These are phyloP conservation scores for Takifugu flavidus DNA, from an alignment of 2,113 vertebrate species.

Conservation along the genomic window DNA sequence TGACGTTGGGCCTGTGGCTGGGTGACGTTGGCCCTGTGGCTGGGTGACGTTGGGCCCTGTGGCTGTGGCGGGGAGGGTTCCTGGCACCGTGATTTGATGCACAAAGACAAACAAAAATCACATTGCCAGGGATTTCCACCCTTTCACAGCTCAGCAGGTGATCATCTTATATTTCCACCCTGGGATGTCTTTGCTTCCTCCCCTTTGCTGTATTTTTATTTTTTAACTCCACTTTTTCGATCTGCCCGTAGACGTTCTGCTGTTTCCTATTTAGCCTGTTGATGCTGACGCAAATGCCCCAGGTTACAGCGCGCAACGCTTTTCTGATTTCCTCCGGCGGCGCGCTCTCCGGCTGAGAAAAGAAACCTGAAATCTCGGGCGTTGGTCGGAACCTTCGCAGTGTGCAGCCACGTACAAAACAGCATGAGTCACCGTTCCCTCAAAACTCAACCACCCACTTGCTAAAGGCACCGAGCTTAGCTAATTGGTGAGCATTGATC, in stretches of 20 bases:
- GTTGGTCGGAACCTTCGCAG: slow-evolving; percentile 6
- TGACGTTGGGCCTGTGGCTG: too few relatives aligned
- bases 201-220: background rate
- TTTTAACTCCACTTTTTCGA: background rate
- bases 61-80: slow-evolving; percentile 80
- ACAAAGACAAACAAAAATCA: slow-evolving; percentile 81
- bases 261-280: too few relatives aligned
- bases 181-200: slow-evolving; percentile 10
- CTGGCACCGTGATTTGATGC: slow-evolving; percentile 84
- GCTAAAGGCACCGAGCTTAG: slow-evolving; percentile 83
- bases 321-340: too few relatives aligned
- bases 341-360: background rate
- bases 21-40: slow-evolving; percentile 41
- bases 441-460: slow-evolving; percentile 60
- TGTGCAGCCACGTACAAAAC: slow-evolving; percentile 49
- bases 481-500: slow-evolving; percentile 84
- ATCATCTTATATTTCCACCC: slow-evolving; percentile 17
- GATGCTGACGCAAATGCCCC: too few relatives aligned
- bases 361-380: background rate
- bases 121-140: slow-evolving; percentile 88
- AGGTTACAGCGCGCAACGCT: too few relatives aligned
- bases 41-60: slow-evolving; percentile 37
- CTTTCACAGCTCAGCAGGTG: slow-evolving; percentile 68
- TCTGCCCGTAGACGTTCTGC: too few relatives aligned
- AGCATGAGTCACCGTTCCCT: slow-evolving; percentile 38